Percentiles rank a stretch among this genome's conserved stretches.
Evolutionary conservation across 2,888 invertebrate genomes (phyloP).

Genomic region (Nezara viridula): DNA sequence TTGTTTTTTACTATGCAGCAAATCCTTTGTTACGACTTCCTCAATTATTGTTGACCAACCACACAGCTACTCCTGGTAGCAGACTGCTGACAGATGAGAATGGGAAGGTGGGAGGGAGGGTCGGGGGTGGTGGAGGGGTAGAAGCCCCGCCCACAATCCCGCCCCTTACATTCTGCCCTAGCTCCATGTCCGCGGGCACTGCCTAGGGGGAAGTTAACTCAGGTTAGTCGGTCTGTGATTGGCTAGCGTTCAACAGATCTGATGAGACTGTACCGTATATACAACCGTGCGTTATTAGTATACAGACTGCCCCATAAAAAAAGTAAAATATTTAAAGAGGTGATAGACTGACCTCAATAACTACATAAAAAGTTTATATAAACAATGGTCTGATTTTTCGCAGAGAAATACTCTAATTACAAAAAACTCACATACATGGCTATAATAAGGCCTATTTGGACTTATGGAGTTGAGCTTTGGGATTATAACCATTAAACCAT

Average conservation of each 20-base stretch:
- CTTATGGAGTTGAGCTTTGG: no score
- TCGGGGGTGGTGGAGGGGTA: neutral
- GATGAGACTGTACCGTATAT: neutral
- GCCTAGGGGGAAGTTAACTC: neutral
- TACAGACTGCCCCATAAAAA: no score
- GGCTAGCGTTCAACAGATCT: neutral
- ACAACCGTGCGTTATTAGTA: neutral
- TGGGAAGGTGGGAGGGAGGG: neutral
- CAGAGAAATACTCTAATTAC: no score
- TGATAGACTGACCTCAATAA: no score
- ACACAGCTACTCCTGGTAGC: neutral
- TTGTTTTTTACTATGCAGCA: neutral
- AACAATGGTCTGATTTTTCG: no score
- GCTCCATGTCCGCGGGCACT: neutral
- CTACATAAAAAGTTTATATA: no score
- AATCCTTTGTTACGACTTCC: neutral
- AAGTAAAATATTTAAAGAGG: no score
- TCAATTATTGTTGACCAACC: neutral
- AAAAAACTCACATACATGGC: no score
- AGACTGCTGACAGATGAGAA: neutral
- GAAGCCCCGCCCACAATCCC: neutral
- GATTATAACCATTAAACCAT: no score
- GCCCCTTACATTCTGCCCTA: constrained; percentile 1
- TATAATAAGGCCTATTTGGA: no score
- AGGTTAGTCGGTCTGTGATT: neutral